Evolutionary conservation across 2,888 invertebrate genomes (phyloP).

Genomic region (Seira sanloemensis): DNA sequence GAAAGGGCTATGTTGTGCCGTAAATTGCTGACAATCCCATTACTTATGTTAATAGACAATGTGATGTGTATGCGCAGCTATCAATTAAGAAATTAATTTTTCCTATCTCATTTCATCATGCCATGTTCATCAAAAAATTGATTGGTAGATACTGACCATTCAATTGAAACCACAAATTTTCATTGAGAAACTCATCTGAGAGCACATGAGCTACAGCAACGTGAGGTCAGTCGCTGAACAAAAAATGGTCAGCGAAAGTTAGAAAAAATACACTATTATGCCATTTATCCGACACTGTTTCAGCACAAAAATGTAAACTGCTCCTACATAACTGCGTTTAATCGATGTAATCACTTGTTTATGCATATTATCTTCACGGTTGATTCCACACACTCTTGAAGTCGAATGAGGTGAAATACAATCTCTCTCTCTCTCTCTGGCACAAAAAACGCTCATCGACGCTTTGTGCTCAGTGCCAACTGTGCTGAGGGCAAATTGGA

Average conservation of each 20-base stretch:
- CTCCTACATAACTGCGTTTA: constrained; percentile 10
- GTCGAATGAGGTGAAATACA: constrained; percentile 2
- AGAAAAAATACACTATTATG: constrained; percentile 18
- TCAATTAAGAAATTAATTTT: constrained; percentile 14
- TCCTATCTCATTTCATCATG: not conserved
- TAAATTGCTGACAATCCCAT: constrained; percentile 9
- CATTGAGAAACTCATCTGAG: not conserved
- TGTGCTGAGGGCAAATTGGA: constrained; percentile 13
- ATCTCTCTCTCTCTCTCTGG: too few relatives aligned
- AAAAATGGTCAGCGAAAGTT: constrained; percentile 1
- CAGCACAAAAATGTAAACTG: not conserved
- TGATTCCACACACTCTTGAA: constrained; percentile 1
- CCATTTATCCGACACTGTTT: constrained; percentile 14
- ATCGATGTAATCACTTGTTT: constrained; percentile 11
- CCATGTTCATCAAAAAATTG: not conserved
- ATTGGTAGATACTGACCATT: not conserved
- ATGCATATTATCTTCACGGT: constrained; percentile 16
- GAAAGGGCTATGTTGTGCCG: not conserved
- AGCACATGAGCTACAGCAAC: not conserved
- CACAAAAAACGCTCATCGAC: not conserved
- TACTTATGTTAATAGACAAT: constrained; percentile 8
- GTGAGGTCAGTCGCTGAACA: constrained; percentile 6
- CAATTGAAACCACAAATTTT: not conserved
- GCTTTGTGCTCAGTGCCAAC: not conserved
- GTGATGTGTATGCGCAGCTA: not conserved